These are phyloP conservation scores for Helarctos malayanus DNA, from an alignment of 2,797 vertebrate species.

Conservation along the genomic window DNA sequence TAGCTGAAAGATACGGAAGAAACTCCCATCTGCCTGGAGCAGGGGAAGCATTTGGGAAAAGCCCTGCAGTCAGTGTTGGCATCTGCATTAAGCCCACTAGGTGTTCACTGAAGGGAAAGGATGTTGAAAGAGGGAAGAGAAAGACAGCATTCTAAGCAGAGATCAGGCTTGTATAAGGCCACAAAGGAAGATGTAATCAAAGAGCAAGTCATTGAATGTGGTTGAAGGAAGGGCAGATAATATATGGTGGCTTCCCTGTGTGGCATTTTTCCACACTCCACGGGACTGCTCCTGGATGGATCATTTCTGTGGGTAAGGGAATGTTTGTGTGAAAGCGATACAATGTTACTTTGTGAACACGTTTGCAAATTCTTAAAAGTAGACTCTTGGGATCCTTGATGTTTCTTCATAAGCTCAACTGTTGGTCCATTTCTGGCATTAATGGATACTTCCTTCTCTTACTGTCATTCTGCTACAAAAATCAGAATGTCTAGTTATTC, in stretches of 20 bases:
- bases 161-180: too few species aligned
- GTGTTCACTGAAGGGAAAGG: background rate
- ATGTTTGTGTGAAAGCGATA: background rate
- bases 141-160: background rate
- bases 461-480: conserved; percentile 9
- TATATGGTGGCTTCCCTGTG: background rate
- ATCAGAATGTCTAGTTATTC: background rate
- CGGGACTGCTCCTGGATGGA: background rate
- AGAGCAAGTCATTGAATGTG: background rate
- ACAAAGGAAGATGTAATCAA: background rate
- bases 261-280: background rate
- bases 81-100: background rate
- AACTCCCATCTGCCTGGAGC: background rate
- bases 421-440: background rate
- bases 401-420: background rate
- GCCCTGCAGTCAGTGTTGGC: background rate
- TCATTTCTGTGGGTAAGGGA: background rate
- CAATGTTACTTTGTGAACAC: background rate
- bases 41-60: background rate
- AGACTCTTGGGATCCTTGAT: background rate
- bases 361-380: background rate
- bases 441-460: background rate
- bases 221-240: background rate
- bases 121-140: background rate
- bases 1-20: background rate